phyloP scores from a whole-genome alignment of 2,113 vertebrate genomes.

The Cinclus mexicanus region DNA sequence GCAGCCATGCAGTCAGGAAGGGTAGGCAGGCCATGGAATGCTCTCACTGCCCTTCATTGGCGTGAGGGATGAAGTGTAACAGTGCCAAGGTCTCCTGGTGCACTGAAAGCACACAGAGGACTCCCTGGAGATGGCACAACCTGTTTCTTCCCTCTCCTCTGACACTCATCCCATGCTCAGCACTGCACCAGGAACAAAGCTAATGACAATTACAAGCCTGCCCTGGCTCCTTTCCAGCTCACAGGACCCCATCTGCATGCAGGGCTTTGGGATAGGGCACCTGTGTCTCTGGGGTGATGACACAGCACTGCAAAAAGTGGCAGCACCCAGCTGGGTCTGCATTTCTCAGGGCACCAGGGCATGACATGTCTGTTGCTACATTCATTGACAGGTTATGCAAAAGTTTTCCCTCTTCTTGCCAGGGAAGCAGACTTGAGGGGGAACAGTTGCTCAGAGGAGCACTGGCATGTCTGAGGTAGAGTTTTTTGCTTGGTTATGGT shows the following conservation, averaged over 20 bases:
- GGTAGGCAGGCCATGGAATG: background rate
- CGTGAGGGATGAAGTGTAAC: fast-evolving
- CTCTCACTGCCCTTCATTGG: background rate
- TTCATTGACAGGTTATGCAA: background rate
- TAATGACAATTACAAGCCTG: background rate
- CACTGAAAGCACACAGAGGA: background rate
- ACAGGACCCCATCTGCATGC: fast-evolving
- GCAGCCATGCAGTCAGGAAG: background rate
- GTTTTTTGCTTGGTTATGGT: background rate
- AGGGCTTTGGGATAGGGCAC: background rate
- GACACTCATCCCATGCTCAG: fast-evolving
- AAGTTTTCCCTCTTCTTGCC: background rate
- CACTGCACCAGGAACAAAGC: background rate
- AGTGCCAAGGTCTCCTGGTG: background rate
- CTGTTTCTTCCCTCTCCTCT: background rate
- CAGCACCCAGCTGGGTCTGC: background rate
- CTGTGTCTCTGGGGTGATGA: background rate
- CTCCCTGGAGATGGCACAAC: background rate
- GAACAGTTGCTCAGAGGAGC: background rate
- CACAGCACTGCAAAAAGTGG: background rate
- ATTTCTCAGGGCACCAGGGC: background rate
- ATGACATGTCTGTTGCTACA: background rate
- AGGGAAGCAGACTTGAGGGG: background rate
- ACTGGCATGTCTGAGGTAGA: background rate
- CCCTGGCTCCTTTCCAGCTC: background rate